Conservation (phyloP, 2,797 vertebrate genomes). For the Lepus oiostolus region DNA sequence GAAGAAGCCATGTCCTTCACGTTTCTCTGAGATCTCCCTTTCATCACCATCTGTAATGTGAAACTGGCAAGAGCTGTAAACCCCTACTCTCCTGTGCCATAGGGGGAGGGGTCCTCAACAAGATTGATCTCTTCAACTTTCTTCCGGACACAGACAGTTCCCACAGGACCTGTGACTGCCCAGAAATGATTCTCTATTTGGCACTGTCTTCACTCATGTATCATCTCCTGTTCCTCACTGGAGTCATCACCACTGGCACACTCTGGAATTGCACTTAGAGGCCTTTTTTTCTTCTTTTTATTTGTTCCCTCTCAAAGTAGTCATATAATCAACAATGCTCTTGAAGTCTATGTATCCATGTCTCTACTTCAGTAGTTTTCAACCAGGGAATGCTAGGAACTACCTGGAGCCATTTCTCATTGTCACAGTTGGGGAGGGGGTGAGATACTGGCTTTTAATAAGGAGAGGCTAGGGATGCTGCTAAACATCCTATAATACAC, state of each 20-base stretch:
- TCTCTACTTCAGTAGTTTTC: not conserved
- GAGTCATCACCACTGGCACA: constrained; percentile 39
- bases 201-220: not conserved
- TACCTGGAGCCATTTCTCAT: not conserved
- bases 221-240: constrained; percentile 35
- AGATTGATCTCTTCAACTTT: constrained; percentile 51
- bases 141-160: constrained; percentile 40
- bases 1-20: not conserved
- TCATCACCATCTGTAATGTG: not conserved
- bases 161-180: constrained; percentile 53
- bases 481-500: not conserved
- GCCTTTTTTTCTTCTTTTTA: constrained; percentile 41
- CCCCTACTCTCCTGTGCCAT: not conserved
- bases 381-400: not conserved
- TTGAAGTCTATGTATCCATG: not conserved
- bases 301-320: constrained; percentile 27
- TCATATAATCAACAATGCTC: constrained; percentile 41
- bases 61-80: constrained; percentile 31
- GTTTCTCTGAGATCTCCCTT: not conserved
- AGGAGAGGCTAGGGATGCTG: not conserved
- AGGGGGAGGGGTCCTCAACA: not conserved
- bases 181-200: constrained; percentile 71
- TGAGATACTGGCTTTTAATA: not conserved
- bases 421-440: not conserved
- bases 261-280: constrained; percentile 47